Evolutionary conservation across 2,888 invertebrate species (phyloP), one percentile per base, ranked within the genome.

Genomic region (Eupithecia tripunctaria): DNA sequence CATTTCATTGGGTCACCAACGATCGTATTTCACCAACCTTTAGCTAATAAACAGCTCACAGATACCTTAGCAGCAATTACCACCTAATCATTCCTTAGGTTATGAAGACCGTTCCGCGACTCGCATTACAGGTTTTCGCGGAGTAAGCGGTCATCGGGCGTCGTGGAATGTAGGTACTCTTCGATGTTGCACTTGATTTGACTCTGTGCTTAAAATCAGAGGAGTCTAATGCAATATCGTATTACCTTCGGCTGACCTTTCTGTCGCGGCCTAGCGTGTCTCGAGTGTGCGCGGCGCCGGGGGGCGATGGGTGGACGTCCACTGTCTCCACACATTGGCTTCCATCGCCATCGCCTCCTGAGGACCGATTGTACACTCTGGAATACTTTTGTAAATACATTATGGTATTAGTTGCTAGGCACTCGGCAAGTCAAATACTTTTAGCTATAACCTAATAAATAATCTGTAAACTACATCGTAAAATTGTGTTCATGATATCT

Each of bases 261-360:
- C 60, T 69, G 62, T 67, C 72, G 86, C 86, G 87, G 84, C 81
- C 82, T 86, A 82, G 82, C 84, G 84, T 80, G 83, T 81, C 79
- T 79, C 81, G 79, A 79, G 84, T 72, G 81, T 84, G 86, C 87
- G 85, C 83, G 89, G 91, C 89, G 21, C 90, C 93, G 90, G 85
- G 85, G 38, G 87, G 90, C 85, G 92, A 93, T 94, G 93, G 92
- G 86, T 89, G 89, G 89, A 91, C 91, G 91, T 91, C 93, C 93
- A 92, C 88, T 94, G 92, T 91, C 88, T 79, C 82, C 75, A 81
- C 84, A 85, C 91, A 91, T 92, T 94, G 94, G 92, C 91, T 92
- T 93, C 92, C 90, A 88, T 76, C 87, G 86, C 93, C 90, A 93
- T 95, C 91, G 89, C 88, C 91, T 87, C 38, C 38, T 21, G 64